Percentiles rank a stretch among this genome's conserved stretches.
Conservation (phyloP, 2,113 vertebrate genomes). For the Galeopterus variegatus region DNA sequence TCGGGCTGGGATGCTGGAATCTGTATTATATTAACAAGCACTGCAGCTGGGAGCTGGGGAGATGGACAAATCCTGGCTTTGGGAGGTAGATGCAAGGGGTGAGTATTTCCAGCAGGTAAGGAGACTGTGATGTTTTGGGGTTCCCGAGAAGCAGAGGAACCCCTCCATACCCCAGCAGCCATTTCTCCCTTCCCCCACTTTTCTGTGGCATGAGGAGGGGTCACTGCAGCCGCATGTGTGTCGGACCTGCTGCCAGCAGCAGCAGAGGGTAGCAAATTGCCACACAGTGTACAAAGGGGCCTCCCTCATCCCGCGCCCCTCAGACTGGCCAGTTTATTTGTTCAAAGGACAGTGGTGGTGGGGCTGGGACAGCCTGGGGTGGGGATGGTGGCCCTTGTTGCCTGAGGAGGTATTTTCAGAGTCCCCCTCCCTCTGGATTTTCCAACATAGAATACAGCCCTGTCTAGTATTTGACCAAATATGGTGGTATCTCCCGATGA, state of each 20-base stretch:
- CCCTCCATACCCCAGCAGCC: rapidly evolving
- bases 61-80: neutral
- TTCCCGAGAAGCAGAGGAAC: neutral
- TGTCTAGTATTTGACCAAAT: conserved; percentile 86
- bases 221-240: neutral
- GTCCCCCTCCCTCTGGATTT: conserved; percentile 78
- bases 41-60: neutral
- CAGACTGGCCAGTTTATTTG: neutral
- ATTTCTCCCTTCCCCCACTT: neutral
- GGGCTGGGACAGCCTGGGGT: conserved; percentile 3
- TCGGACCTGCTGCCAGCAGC: rapidly evolving
- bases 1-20: neutral
- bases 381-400: conserved; percentile 50
- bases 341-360: neutral
- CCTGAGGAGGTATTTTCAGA: conserved; percentile 78
- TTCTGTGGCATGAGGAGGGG: neutral
- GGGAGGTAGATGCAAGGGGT: neutral
- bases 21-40: rapidly evolving
- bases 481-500: conserved; percentile 81
- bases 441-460: conserved; percentile 77
- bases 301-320: too few species aligned
- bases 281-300: too few species aligned
- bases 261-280: neutral
- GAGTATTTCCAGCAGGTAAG: neutral
- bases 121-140: neutral